Evolutionary conservation across 2,888 invertebrate genomes (phyloP).

Genomic region (Gibbula magus): DNA sequence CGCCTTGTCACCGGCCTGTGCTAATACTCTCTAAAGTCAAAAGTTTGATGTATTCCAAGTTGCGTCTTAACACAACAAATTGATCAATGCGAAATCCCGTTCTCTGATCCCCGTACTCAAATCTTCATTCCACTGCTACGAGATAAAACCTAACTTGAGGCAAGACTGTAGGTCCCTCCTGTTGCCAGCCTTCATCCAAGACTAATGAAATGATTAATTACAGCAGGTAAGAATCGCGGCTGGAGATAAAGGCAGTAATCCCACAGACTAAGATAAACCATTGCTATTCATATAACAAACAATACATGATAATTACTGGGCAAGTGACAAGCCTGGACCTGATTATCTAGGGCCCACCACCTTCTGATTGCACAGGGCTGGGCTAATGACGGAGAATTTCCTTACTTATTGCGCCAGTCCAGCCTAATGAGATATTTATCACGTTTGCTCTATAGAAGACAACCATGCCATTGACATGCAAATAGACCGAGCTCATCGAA

Average conservation of each 20-base stretch:
- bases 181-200: neutral
- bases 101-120: neutral
- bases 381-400: constrained; percentile 31
- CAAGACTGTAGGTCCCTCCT: neutral
- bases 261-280: constrained; percentile 30
- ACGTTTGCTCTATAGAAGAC: constrained; percentile 35
- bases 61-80: constrained; percentile 8
- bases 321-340: constrained; percentile 20
- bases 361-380: constrained; percentile 29
- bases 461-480: constrained; percentile 22
- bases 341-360: constrained; percentile 32
- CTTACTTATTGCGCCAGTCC: constrained; percentile 17
- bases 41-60: constrained; percentile 7
- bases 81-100: neutral
- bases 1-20: neutral
- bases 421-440: constrained; percentile 38
- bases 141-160: neutral
- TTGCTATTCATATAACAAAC: constrained; percentile 32
- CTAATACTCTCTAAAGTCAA: constrained; percentile 6
- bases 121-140: neutral
- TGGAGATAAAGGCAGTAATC: constrained; percentile 26
- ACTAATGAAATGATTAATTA: constrained; percentile 34
- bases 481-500: neutral
- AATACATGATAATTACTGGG: constrained; percentile 28
- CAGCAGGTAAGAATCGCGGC: constrained; percentile 16